phyloP scores from a whole-genome alignment of 1,140 invertebrate species.

The Drosophila asahinai region DNA sequence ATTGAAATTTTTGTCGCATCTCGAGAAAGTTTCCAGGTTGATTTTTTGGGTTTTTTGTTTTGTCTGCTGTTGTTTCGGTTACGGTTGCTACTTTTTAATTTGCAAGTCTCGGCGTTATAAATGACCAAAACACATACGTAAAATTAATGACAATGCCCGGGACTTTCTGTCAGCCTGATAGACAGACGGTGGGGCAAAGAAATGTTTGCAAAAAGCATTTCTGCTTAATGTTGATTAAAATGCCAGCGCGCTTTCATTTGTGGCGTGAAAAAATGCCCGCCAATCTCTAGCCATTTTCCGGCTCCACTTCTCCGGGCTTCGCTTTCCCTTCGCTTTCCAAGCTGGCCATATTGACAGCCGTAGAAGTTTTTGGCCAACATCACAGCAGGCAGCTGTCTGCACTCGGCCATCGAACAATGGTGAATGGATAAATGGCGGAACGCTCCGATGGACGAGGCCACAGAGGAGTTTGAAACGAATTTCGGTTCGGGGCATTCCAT shows the following conservation, averaged over 20 bases:
- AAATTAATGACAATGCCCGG: conserved; percentile 74
- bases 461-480: conserved; percentile 60
- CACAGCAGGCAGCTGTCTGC: conserved; percentile 76
- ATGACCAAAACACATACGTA: conserved; percentile 78
- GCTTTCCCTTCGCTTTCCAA: background rate
- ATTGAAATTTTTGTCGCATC: conserved; percentile 57
- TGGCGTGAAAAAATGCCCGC: conserved; percentile 75
- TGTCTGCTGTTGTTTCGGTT: conserved; percentile 19
- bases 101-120: conserved; percentile 72
- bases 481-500: conserved; percentile 30
- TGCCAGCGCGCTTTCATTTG: conserved; percentile 72
- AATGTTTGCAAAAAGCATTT: conserved; percentile 82
- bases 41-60: conserved; percentile 4
- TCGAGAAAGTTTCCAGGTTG: conserved; percentile 29
- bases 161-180: conserved; percentile 65
- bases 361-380: conserved; percentile 65
- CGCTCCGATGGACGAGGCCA: conserved; percentile 61
- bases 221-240: conserved; percentile 84
- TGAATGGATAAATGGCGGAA: conserved; percentile 60
- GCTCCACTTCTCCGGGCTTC: conserved; percentile 4
- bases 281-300: conserved; percentile 68
- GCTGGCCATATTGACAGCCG: conserved; percentile 73
- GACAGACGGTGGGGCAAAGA: conserved; percentile 53
- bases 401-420: conserved; percentile 65
- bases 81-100: conserved; percentile 68